Conservation (phyloP, 2,888 invertebrate species). For the Caenorhabditis wallacei region DNA sequence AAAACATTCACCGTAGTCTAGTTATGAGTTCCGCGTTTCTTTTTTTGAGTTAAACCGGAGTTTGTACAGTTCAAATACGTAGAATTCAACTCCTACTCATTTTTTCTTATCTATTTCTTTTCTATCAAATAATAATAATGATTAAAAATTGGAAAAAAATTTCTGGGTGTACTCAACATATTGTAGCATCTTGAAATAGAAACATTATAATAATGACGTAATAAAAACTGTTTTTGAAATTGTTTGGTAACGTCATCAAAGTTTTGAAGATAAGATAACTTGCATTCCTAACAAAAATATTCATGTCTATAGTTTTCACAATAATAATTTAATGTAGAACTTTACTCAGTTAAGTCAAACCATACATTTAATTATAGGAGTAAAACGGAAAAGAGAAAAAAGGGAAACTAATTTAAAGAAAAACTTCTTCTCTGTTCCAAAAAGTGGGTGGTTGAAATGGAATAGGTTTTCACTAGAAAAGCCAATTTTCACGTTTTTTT, state of each 20-base stretch:
- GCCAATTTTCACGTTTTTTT: constrained; percentile 10
- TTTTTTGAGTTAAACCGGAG: constrained; percentile 11
- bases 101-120: constrained; percentile 17
- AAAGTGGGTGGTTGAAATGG: constrained; percentile 18
- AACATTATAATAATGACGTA: constrained; percentile 3
- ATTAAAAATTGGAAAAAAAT: background rate
- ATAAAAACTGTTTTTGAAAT: constrained; percentile 8
- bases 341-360: constrained; percentile 2
- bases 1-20: background rate
- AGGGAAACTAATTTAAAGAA: constrained; percentile 41
- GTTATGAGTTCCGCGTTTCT: background rate
- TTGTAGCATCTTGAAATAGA: constrained; percentile 10
- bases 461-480: constrained; percentile 9
- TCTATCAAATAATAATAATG: background rate
- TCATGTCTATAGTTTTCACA: no score
- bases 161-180: background rate
- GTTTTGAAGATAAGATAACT: background rate
- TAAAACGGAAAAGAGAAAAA: constrained; percentile 2
- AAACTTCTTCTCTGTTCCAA: constrained; percentile 20
- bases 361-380: constrained; percentile 32
- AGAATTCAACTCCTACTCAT: constrained; percentile 6
- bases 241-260: constrained; percentile 24
- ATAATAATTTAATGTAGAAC: no score
- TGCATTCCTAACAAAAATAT: no score
- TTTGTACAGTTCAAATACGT: constrained; percentile 2